Evolutionary conservation across 2,888 invertebrate genomes (phyloP), one percentile per base, ranked within the genome.

Genomic region (Macrosoma leucophasiata): DNA sequence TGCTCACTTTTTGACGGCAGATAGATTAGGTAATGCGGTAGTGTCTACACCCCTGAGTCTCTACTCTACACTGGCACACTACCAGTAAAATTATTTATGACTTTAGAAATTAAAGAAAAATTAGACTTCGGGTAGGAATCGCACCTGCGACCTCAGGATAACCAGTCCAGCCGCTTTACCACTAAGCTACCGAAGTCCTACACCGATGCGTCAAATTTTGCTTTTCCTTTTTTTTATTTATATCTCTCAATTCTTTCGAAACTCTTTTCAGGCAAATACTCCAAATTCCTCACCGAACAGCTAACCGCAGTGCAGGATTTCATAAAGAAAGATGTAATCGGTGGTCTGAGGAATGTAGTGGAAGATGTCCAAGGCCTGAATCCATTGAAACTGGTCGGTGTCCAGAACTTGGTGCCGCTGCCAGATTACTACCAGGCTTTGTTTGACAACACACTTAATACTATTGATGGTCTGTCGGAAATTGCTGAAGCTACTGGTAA

Each of bases 401-500:
- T 70, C n/a, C 46, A 65, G 20, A 45, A 55, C 1, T 32, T 71
- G 2, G 36, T 76, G n/a, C 76, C 76, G 0, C 45, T 75, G 7
- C 53, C 65, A 0, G 65, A 74, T 37, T 81, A 78, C 48, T 84
- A 84, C 43, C 68, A 72, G 36, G 62, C 64, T 1, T 17, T 76
- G 9, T 71, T 81, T 31, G 66, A 76, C 12, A 62, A 59, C 19
- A 61, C 77, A 0, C 41, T 69, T 12, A 63, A 65, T 9, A 55
- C 64, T 1, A 50, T 74, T 1, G 85, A 85, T 42, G 85, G 82
- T 7, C 63, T 90, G 3, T 58, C 73, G 2, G 86, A 88, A 58
- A 84, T 90, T 7, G 81, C 86, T 4, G 88, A 90, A 66, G 88
- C 86, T 31, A 86, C 89, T 46, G 81, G 88, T 87, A 59, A 56